These are phyloP conservation scores for Leptosomus discolor DNA, from an alignment of 2,113 vertebrate species.

Conservation along the genomic window DNA sequence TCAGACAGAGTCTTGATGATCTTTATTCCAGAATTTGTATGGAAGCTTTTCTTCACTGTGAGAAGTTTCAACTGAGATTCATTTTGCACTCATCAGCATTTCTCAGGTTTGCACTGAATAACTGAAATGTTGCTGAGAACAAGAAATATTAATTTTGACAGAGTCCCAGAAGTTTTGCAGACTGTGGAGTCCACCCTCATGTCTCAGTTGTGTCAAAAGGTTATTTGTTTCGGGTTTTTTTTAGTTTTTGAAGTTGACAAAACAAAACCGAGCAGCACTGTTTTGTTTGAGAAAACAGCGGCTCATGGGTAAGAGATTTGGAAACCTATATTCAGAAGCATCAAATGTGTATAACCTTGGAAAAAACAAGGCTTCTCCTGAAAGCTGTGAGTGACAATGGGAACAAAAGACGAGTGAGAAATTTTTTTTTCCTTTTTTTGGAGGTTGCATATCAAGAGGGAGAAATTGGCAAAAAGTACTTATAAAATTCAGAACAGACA, in stretches of 20 bases:
- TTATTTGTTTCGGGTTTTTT: not conserved
- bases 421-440: not conserved
- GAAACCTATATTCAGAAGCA: not conserved
- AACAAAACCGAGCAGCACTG: not conserved
- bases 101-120: not conserved
- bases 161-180: not conserved
- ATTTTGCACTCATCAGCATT: slow-evolving; percentile 17
- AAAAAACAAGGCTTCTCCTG: not conserved
- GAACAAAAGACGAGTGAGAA: not conserved
- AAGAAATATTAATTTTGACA: not conserved
- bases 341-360: not conserved
- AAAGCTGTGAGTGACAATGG: not conserved
- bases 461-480: not conserved
- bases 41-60: not conserved
- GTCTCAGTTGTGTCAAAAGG: not conserved
- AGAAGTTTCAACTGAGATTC: not conserved
- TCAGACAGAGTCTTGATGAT: not conserved
- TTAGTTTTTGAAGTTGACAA: not conserved
- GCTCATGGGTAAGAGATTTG: not conserved
- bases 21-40: not conserved
- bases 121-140: slow-evolving; percentile 10
- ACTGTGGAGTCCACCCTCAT: not conserved
- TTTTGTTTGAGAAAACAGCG: not conserved
- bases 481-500: not conserved
- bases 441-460: not conserved